A percentile compares a stretch with the other conserved stretches of the same genome.
Evolutionary conservation across 2,888 invertebrate species (phyloP).

Genomic region (Gisinianus flammeolus): DNA sequence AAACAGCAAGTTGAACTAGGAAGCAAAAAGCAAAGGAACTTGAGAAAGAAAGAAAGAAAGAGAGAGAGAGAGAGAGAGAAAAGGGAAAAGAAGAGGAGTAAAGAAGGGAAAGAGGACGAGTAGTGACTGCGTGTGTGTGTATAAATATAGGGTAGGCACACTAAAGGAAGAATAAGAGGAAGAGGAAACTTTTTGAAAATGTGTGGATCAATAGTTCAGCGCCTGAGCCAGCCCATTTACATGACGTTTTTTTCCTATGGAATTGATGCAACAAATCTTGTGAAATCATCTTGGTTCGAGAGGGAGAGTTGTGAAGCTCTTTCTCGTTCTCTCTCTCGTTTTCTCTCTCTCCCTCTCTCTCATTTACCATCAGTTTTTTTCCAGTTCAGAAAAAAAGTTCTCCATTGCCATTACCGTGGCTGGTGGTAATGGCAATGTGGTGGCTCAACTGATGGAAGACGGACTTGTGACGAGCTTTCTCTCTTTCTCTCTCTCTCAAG

Average conservation of each 20-base stretch:
- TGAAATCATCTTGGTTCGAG: constrained; percentile 45
- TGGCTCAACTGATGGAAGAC: constrained; percentile 1
- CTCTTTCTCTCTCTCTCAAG: background rate
- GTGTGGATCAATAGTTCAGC: constrained; percentile 47
- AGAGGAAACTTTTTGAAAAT: constrained; percentile 46
- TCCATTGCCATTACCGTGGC: constrained; percentile 7
- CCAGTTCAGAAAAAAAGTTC: too few species aligned
- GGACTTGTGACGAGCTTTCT: constrained; percentile 2
- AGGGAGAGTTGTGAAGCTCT: constrained; percentile 32
- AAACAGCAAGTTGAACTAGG: constrained; percentile 32
- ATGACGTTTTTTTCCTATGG: constrained; percentile 48
- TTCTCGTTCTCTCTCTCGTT: too few species aligned
- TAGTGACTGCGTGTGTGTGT: background rate
- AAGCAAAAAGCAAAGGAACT: too few species aligned
- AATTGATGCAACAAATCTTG: constrained; percentile 55
- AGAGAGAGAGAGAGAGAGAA: constrained; percentile 6
- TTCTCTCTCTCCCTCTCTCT: constrained; percentile 6
- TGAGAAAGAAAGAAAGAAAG: background rate
- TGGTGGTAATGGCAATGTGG: constrained; percentile 26
- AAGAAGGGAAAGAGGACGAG: background rate
- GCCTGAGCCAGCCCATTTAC: constrained; percentile 49
- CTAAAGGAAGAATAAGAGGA: constrained; percentile 16
- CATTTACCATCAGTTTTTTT: constrained; percentile 33
- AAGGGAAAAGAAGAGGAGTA: background rate
- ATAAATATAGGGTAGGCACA: constrained; percentile 1